Percentiles rank a stretch among this genome's conserved stretches.
phyloP scores from a whole-genome alignment of 2,113 vertebrate genomes.

The Synodontis membranacea region DNA sequence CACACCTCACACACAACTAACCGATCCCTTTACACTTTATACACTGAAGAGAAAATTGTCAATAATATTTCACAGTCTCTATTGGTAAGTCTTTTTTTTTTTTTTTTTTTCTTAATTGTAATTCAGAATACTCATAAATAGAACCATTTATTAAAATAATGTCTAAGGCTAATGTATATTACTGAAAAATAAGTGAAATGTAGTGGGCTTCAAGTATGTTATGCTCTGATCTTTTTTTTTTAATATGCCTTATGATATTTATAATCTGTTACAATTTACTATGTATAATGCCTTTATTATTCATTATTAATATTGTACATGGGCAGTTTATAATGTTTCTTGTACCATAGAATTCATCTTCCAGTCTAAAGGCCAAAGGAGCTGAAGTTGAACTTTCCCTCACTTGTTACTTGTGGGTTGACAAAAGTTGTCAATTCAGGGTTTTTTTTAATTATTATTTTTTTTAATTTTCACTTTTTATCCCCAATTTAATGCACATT shows the following conservation, averaged over 20 bases:
- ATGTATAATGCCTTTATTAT: not conserved
- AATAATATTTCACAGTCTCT: not conserved
- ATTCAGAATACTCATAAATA: not conserved
- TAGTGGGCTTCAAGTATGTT: not conserved
- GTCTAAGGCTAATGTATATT: not conserved
- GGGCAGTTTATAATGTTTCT: not conserved
- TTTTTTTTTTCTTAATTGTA: not conserved
- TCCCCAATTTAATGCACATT: not conserved
- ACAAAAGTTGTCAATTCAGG: not conserved
- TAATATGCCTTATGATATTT: not conserved
- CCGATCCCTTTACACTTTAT: not conserved
- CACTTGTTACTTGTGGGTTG: not conserved
- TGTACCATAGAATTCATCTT: not conserved
- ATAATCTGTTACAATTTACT: not conserved
- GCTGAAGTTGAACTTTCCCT: not conserved
- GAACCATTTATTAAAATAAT: not conserved
- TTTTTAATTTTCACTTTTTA: not conserved
- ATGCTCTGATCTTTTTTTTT: not conserved
- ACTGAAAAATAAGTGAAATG: not conserved
- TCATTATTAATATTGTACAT: not conserved
- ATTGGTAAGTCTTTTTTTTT: conserved; percentile 3
- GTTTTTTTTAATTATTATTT: not conserved
- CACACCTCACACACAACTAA: conserved; percentile 53
- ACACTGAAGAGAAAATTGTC: not conserved
- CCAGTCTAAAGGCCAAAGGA: not conserved